Evolutionary conservation across 2,113 vertebrate species (phyloP).

Genomic region (Sclerurus mexicanus): DNA sequence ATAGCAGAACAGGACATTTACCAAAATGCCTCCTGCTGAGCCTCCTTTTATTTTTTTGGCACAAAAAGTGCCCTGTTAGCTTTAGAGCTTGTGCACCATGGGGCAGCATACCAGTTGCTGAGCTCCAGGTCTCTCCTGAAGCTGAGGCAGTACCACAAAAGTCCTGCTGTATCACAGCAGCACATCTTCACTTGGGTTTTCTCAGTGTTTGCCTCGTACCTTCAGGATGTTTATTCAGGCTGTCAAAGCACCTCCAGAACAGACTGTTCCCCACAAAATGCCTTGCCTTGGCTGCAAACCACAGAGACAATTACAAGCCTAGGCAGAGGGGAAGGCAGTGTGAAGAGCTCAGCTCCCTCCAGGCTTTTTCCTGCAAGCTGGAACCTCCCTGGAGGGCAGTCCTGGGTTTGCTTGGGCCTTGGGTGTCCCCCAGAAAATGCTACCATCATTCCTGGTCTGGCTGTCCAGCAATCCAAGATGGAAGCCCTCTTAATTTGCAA

Average conservation of each 20-base stretch:
- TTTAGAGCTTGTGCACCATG: neutral
- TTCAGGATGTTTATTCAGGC: neutral
- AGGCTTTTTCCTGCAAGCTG: neutral
- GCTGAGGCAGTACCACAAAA: neutral
- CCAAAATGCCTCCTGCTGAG: neutral
- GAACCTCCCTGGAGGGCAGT: neutral
- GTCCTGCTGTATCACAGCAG: neutral
- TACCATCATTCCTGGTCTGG: neutral
- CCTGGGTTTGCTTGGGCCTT: neutral
- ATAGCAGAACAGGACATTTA: neutral
- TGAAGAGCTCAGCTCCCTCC: neutral
- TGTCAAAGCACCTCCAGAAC: constrained; percentile 6
- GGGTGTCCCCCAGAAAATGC: neutral
- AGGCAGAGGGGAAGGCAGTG: neutral
- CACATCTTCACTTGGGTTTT: neutral
- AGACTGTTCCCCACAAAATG: neutral
- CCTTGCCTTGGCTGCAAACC: neutral
- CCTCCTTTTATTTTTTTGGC: neutral
- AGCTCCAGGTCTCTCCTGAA: neutral
- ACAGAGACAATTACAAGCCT: neutral
- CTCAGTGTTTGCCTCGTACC: neutral
- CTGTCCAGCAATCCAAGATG: neutral
- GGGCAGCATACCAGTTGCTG: neutral
- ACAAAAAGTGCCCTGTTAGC: neutral
- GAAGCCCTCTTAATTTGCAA: neutral